Base-by-base conservation (phyloP, 2,113 vertebrate species). In the Platichthys flesus region DNA sequence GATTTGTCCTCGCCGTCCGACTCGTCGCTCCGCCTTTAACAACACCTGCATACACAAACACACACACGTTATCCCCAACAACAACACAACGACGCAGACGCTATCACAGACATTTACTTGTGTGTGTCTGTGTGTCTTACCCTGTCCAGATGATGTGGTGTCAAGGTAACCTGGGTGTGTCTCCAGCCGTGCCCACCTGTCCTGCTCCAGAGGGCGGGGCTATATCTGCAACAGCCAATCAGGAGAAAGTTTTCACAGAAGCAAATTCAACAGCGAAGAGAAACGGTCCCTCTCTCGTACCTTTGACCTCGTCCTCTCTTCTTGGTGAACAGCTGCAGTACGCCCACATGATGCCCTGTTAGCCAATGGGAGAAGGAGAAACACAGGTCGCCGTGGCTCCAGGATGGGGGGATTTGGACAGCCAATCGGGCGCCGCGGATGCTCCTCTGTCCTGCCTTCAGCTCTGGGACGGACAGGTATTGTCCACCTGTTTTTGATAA, bases 341-440 rank as follows among this genome's bases (percentile, higher is more conserved):
- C 85, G 20, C 95, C 96, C 0, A 95, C 90, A 8, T 94, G 94
- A 78, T 91, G 88, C 0, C 96, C 95, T 0, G 92, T 90, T 74
- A 98, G 94, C 88, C 93, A 96, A 86, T 98, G 97, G 71, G 93
- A 93, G 51, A 99, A 99, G 0, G 95, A 95, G 75, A 98, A 90
- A 73, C 97, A 98, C 71, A 97, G 60, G 71, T 96, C 81, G 0
- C 91, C 75, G 0, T 84, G 70, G 23, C 79, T 89, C 90, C 90
- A 85, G 24, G 72, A 3, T 9, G 85, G 93, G 9, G 76, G 83
- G 3, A 98, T 63, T 0, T 88, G 91, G 5, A 98, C 74, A 13
- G 94, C 87, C 54, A 99, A 83, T 26, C 95, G 95, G 0, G 96
- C 97, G 0, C 65, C 94, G 47, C 88, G 89, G 13, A 94, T 79